Evolutionary conservation across 37 sponge, comb jelly and placozoan genomes (phyloP), one percentile per base, ranked within the genome.

Genomic region (Crambe crambe): DNA sequence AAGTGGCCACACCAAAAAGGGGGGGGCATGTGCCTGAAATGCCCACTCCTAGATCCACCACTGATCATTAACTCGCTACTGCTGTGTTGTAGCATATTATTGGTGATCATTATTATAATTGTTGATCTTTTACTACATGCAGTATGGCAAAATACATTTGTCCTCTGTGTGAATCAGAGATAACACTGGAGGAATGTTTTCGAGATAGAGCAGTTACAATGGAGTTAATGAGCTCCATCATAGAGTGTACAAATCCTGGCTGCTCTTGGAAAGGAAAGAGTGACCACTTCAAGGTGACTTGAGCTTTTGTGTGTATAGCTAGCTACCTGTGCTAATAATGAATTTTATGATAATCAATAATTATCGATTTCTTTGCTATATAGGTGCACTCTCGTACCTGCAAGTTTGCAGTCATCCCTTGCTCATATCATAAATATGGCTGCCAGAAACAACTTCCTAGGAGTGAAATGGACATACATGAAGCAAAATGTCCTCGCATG

Each of bases 191-290:
- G 22, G 72, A 91, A 75, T 79, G 82, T 37, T 91, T 91, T 70
- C 51, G 79, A 39, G 91, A 91, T 68, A 86, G 80, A 74, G 91
- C 91, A 37, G 87, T 66, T 23, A 77, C 76, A 32, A 73, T 75
- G 6, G 91, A 91, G 31, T 75, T 91, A 18, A 74, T 61, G 25
- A 58, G 29, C 18, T 29, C 82, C 17, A 58, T 35, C 2, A 44
- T 91, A 1, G 29, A 78, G 37, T 91, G 91, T 65, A 58, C 38
- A 36, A 67, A 83, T 62, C 63, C 56, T 12, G 72, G 64, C 10
- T 93, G 94, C 68, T 37, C 80, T 22, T 93, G 94, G 94, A n/a
- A 82, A 42, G 94, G 94, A 42, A 64, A 34, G 42, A 56, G 81
- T 56, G 58, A 37, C 6, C 43, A 70, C 22, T 89, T 61, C 40